A percentile compares a stretch with the other conserved stretches of the same genome.
phyloP scores from a whole-genome alignment of 2,113 vertebrate genomes.

The Hassar affinis region DNA sequence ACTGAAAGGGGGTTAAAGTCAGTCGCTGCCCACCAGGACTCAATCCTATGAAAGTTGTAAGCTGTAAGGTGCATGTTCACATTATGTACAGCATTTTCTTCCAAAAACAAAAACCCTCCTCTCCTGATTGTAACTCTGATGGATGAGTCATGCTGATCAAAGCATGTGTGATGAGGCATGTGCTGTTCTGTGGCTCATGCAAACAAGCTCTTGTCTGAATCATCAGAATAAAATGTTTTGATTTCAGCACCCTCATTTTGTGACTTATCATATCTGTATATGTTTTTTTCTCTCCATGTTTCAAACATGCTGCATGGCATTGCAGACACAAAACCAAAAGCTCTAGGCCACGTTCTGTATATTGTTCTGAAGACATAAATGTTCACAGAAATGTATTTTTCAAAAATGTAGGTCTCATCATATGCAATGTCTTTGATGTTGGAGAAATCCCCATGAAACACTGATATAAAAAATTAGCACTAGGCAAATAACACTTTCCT shows the following conservation, averaged over 20 bases:
- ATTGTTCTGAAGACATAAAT: background rate
- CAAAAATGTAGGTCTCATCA: background rate
- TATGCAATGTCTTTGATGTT: background rate
- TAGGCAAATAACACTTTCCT: background rate
- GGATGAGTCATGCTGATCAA: conserved; percentile 6
- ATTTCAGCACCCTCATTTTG: background rate
- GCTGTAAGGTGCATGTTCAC: background rate
- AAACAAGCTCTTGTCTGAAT: background rate
- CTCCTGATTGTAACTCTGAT: background rate
- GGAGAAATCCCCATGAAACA: background rate
- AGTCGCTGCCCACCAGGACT: background rate
- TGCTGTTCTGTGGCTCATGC: background rate
- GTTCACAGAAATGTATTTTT: background rate
- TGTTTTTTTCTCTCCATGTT: background rate
- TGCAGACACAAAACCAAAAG: background rate
- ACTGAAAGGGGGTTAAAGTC: background rate
- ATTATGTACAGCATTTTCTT: background rate
- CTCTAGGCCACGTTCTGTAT: background rate
- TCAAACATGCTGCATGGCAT: background rate
- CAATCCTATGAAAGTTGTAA: background rate
- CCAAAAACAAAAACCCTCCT: background rate
- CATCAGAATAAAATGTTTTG: background rate
- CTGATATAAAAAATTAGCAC: background rate
- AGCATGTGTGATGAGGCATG: conserved; percentile 11
- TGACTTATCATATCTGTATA: background rate